A percentile compares a stretch with the other conserved stretches of the same genome.
phyloP scores from a whole-genome alignment of 2,888 invertebrate genomes.

The Nomada ferruginata region DNA sequence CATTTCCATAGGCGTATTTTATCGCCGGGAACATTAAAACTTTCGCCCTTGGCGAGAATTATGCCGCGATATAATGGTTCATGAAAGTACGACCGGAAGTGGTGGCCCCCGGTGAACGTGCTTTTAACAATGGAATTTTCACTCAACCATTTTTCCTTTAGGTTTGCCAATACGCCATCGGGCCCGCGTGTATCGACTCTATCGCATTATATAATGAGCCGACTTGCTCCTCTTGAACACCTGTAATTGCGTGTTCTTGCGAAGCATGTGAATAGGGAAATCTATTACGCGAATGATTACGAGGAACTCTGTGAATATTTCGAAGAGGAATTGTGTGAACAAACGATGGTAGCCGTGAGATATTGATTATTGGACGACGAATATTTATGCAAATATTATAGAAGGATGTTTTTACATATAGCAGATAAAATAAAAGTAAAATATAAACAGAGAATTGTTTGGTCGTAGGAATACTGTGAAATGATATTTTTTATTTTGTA shows the following conservation, averaged over 20 bases:
- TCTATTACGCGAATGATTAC: slow-evolving; percentile 39
- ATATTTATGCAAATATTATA: too few species aligned
- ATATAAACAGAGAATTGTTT: too few species aligned
- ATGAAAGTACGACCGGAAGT: slow-evolving; percentile 34
- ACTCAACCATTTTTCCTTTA: slow-evolving; percentile 11
- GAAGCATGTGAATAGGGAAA: slow-evolving; percentile 25
- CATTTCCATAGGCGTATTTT: slow-evolving; percentile 55
- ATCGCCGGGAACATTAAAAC: slow-evolving; percentile 52
- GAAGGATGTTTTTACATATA: too few species aligned
- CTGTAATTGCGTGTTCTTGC: slow-evolving; percentile 36
- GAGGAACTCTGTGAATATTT: neutral
- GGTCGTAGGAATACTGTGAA: too few species aligned
- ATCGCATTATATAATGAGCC: slow-evolving; percentile 47
- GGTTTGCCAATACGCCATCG: slow-evolving; percentile 8
- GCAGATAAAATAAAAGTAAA: too few species aligned
- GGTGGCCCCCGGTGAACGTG: slow-evolving; percentile 14
- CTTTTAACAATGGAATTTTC: slow-evolving; percentile 49
- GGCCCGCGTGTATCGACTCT: slow-evolving; percentile 13
- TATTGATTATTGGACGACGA: neutral
- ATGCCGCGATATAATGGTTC: slow-evolving; percentile 43
- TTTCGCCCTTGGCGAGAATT: slow-evolving; percentile 40
- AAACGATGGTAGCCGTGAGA: neutral
- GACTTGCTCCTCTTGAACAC: slow-evolving; percentile 13
- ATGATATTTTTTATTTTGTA: too few species aligned
- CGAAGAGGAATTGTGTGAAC: neutral